These are phyloP conservation scores for Microtus agrestis DNA, from an alignment of 2,797 vertebrate species.

Conservation along the genomic window DNA sequence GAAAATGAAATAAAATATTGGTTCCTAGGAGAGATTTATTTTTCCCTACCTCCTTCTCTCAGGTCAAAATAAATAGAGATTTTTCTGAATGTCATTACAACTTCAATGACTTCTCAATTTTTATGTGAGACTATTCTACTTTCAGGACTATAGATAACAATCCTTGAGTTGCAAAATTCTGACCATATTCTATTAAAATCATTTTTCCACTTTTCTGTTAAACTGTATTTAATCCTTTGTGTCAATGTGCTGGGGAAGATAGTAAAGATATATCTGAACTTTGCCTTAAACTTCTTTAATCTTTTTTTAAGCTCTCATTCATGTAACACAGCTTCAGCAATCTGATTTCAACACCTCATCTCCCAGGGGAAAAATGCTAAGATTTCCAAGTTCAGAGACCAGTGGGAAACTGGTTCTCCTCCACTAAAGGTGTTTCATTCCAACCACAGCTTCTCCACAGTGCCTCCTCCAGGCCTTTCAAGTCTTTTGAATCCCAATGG, in stretches of 20 bases:
- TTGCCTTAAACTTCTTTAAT: constrained; percentile 87
- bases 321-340: constrained; percentile 84
- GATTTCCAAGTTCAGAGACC: constrained; percentile 85
- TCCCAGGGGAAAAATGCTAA: constrained; percentile 79
- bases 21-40: constrained; percentile 40
- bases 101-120: constrained; percentile 80
- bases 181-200: constrained; percentile 82
- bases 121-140: constrained; percentile 77
- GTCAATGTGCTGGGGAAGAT: constrained; percentile 85
- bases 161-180: constrained; percentile 83
- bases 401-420: constrained; percentile 80
- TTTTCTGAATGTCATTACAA: constrained; percentile 77
- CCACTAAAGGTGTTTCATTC: constrained; percentile 73
- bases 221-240: constrained; percentile 86
- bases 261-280: constrained; percentile 87
- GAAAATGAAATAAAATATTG: constrained; percentile 72
- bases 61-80: constrained; percentile 80
- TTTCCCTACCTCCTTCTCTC: constrained; percentile 55
- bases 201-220: constrained; percentile 82
- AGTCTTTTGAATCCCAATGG: constrained; percentile 79
- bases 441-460: constrained; percentile 65
- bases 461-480: constrained; percentile 84
- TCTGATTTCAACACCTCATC: constrained; percentile 85
- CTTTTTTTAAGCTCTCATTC: constrained; percentile 87
- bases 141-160: constrained; percentile 78